Base-by-base conservation (phyloP, 2,113 vertebrate genomes). In the Syngnathus floridae region DNA sequence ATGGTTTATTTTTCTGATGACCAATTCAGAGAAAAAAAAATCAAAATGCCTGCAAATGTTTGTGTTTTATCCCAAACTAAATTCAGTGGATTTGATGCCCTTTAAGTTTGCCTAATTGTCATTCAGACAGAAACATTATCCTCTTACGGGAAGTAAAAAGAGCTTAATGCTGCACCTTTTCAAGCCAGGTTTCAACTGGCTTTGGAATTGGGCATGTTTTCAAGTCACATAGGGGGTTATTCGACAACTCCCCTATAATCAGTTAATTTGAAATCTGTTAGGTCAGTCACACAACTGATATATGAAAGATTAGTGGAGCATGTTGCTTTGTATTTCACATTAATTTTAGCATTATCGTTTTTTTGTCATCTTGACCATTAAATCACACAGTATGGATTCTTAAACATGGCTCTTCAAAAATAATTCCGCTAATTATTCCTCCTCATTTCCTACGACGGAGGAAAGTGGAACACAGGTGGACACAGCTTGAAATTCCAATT, bases 401-500 rank as follows among this genome's bases (percentile, higher is more conserved):
- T 31, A 31, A 31, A 31, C 3, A 31, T 31, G 26, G 26, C 26
- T 31, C 26, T 31, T 31, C 26, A 31, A 31, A 31, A 31, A 31
- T 56, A 35, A 56, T 35, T 56, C 22, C 54, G 17, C 54, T 17
- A 56, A 56, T 56, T 35, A 56, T 56, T 56, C 26, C 7, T 56
- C 51, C 1, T 16, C 54, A 1, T 12, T 35, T 35, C 26, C 54
- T 16, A 6, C 8, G 38, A 77, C 57, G 71, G 72, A 41, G 13
- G 16, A 69, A 65, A 57, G 72, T 41, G 57, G 73, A 56, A 73
- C 62, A 46, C 81, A 85, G 80, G 82, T 82, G 80, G 81, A 83
- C 81, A 73, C 69, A 74, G 71, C 73, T 80, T 73, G 78, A 82
- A 82, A 72, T 66, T 13, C 64, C 31, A 66, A 79, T 81, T 73